Base-by-base conservation (phyloP, 1,140 invertebrate genomes). In the Cephus cinctus region DNA sequence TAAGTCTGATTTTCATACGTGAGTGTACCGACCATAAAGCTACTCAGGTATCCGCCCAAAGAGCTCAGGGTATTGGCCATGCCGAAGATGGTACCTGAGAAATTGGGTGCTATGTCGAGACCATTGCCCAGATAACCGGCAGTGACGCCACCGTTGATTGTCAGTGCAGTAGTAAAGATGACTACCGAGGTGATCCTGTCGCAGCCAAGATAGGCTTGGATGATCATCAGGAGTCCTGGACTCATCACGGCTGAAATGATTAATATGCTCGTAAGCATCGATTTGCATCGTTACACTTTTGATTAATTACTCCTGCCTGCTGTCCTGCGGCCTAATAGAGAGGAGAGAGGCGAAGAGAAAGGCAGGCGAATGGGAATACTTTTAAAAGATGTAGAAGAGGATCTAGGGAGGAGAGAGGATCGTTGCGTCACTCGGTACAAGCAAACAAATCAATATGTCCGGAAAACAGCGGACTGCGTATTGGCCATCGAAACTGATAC, bases 1-100 rank as follows among this genome's bases (percentile, higher is more conserved):
- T 86, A 85, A 0, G 84, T 87, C 75, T 87, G 83, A 57, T 90
- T 81, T 4, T 87, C 67, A 21, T 86, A 81, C 1, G 92, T 94
- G 9, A 96, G 77, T 18, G 81, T 76, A 15, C 90, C 91, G n/a
- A 94, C 90, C 76, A 95, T 86, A 58, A 81, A 82, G 0, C 90
- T 88, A 22, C 90, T 93, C 0, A 95, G 61, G 67, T 88, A 94
- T 15, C 93, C 93, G 14, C 92, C 91, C 34, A 94, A 76, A 0
- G 92, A 94, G 1, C 91, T 93, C 41, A 95, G 69, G 0, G 91
- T 94, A 65, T 96, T 96, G 4, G 91, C 89, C 64, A 96, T 81
- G 6, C 92, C 93, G 74, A 95, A 94, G 44, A 96, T 88, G 2
- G 89, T 92, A 63, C 92, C 92, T 40, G 91, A 90, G 71, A 90